A percentile compares a stretch with the other conserved stretches of the same genome.
Evolutionary conservation across 2,113 vertebrate species (phyloP).

Genomic region (Nothobranchius furzeri): DNA sequence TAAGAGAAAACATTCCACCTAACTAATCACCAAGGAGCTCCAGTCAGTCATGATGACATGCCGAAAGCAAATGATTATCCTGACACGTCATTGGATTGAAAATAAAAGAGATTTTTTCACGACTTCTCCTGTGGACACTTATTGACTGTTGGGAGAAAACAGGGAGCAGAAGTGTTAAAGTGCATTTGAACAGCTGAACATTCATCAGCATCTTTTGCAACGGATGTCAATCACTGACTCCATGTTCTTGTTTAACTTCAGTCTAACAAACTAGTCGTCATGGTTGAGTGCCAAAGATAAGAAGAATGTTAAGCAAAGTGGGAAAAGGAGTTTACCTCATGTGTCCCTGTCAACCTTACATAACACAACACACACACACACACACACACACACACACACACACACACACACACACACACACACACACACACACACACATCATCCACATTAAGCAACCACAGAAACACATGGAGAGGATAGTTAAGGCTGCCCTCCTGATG

Average conservation of each 20-base stretch:
- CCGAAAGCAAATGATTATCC: no score
- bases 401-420: background rate
- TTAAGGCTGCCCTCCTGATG: constrained; percentile 14
- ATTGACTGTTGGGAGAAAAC: constrained; percentile 17
- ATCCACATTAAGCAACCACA: constrained; percentile 36
- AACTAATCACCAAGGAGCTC: constrained; percentile 27
- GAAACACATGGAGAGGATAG: constrained; percentile 17
- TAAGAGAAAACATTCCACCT: constrained; percentile 58
- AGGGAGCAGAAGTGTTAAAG: background rate
- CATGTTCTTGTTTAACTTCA: background rate
- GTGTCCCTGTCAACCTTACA: background rate
- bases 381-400: background rate
- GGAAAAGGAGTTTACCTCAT: background rate
- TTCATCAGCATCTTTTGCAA: constrained; percentile 26
- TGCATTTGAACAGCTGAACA: constrained; percentile 21
- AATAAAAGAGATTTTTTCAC: background rate
- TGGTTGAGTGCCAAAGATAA: background rate
- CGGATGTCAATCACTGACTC: constrained; percentile 10
- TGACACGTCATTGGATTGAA: background rate
- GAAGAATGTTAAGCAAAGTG: background rate
- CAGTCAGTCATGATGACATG: background rate
- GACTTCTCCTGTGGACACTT: constrained; percentile 15
- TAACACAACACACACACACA: background rate
- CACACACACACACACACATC: constrained; percentile 1
- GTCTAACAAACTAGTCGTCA: background rate